These are phyloP conservation scores for Xyrichtys novacula DNA, from an alignment of 2,797 vertebrate genomes.

Conservation along the genomic window DNA sequence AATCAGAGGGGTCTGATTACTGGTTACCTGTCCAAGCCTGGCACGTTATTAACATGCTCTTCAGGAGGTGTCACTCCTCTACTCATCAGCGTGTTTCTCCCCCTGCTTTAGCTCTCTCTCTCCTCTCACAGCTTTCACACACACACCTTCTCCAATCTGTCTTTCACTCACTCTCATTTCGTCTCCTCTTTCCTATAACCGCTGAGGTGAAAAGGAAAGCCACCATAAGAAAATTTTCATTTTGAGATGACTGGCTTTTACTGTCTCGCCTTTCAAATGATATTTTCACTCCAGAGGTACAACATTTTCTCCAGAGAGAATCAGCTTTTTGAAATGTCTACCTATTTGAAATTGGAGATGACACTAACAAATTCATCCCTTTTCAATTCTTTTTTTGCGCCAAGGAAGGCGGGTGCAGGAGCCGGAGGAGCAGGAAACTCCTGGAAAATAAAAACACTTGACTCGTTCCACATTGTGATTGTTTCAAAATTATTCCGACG, in stretches of 20 bases:
- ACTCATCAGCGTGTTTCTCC: slow-evolving; percentile 56
- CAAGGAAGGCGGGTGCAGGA: slow-evolving; percentile 34
- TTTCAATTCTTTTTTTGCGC: slow-evolving; percentile 74
- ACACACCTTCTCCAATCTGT: slow-evolving; percentile 34
- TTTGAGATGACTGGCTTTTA: slow-evolving; percentile 79
- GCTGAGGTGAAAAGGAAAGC: slow-evolving; percentile 78
- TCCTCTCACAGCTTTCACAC: slow-evolving; percentile 39
- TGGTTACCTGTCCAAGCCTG: slow-evolving; percentile 73
- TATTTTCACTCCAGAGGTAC: slow-evolving; percentile 77
- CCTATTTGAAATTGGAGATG: slow-evolving; percentile 83
- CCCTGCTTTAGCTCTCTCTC: slow-evolving; percentile 38
- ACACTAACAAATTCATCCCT: slow-evolving; percentile 80
- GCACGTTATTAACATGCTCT: slow-evolving; percentile 78
- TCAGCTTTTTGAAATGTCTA: slow-evolving; percentile 81
- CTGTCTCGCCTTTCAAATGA: slow-evolving; percentile 79
- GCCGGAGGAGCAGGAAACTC: slow-evolving; percentile 47
- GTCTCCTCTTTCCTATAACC: slow-evolving; percentile 50
- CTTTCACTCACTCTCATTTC: slow-evolving; percentile 32
- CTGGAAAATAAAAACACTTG: slow-evolving; percentile 57
- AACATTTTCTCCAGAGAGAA: slow-evolving; percentile 80
- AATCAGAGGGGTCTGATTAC: slow-evolving; percentile 78
- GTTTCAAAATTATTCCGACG: slow-evolving; percentile 20
- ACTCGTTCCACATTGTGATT: slow-evolving; percentile 31
- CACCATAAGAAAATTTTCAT: slow-evolving; percentile 77
- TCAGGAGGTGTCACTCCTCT: slow-evolving; percentile 71